Conservation (phyloP, 2,797 vertebrate genomes). For the Australoheros facetus region DNA sequence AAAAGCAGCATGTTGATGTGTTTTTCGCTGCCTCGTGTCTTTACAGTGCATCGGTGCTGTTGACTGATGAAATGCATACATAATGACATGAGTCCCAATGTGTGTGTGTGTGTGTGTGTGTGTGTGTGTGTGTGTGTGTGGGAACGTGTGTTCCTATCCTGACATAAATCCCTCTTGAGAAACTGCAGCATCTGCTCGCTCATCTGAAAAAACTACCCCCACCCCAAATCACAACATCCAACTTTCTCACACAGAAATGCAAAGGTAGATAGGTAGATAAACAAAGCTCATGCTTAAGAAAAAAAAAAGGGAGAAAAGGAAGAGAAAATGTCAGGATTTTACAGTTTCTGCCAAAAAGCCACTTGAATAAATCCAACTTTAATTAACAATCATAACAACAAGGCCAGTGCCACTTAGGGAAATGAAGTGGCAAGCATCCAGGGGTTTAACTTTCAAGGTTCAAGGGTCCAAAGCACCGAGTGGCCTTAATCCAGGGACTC, state of each 20-base stretch:
- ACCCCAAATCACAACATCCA: constrained; percentile 33
- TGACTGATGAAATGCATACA: constrained; percentile 56
- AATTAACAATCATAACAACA: constrained; percentile 73
- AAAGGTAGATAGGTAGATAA: constrained; percentile 7
- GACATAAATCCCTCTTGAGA: constrained; percentile 74
- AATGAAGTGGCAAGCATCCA: constrained; percentile 77
- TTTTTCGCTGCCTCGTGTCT: constrained; percentile 12
- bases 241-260: constrained; percentile 50
- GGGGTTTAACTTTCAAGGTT: constrained; percentile 67
- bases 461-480: constrained; percentile 62
- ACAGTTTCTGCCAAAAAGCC: constrained; percentile 49
- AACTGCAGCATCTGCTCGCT: constrained; percentile 72
- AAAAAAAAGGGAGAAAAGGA: background rate
- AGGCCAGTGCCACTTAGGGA: constrained; percentile 67
- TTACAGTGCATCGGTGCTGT: constrained; percentile 23
- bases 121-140: constrained; percentile 28
- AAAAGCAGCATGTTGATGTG: background rate
- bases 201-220: constrained; percentile 30
- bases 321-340: constrained; percentile 21
- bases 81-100: constrained; percentile 43
- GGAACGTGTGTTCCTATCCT: constrained; percentile 45
- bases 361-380: constrained; percentile 74
- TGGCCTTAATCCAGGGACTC: constrained; percentile 80
- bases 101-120: constrained; percentile 25
- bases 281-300: background rate